These are phyloP conservation scores for Amazona guildingii DNA, from an alignment of 2,113 vertebrate species.

Conservation along the genomic window DNA sequence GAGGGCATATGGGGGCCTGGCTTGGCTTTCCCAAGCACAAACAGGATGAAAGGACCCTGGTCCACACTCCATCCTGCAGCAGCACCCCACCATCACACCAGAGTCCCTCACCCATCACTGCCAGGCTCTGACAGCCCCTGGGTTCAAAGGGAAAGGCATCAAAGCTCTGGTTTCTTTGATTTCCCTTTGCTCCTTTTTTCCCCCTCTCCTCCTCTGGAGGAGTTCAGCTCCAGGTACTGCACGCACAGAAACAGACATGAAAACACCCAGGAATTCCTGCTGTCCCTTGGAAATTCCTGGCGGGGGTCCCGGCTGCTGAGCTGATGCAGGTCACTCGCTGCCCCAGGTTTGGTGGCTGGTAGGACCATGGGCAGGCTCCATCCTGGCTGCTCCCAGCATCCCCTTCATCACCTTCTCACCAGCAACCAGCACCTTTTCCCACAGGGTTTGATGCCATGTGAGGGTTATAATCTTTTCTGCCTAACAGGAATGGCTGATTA, in stretches of 20 bases:
- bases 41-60: neutral
- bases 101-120: neutral
- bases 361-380: neutral
- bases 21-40: neutral
- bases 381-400: neutral
- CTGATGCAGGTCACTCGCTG: neutral
- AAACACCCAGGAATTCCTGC: neutral
- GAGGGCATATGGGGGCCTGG: neutral
- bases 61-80: neutral
- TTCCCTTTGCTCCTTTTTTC: neutral
- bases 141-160: neutral
- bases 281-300: neutral
- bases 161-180: neutral
- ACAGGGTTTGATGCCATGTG: neutral
- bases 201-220: neutral
- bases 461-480: neutral
- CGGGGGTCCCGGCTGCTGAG: neutral
- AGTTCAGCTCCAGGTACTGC: neutral
- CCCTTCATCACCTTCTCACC: neutral
- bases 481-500: constrained; percentile 1
- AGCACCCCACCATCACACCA: rapidly evolving
- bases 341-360: rapidly evolving
- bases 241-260: neutral
- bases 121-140: neutral
- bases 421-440: neutral